Evolutionary conservation across 2,888 invertebrate genomes (phyloP).

Genomic region (Chouioia cunea): DNA sequence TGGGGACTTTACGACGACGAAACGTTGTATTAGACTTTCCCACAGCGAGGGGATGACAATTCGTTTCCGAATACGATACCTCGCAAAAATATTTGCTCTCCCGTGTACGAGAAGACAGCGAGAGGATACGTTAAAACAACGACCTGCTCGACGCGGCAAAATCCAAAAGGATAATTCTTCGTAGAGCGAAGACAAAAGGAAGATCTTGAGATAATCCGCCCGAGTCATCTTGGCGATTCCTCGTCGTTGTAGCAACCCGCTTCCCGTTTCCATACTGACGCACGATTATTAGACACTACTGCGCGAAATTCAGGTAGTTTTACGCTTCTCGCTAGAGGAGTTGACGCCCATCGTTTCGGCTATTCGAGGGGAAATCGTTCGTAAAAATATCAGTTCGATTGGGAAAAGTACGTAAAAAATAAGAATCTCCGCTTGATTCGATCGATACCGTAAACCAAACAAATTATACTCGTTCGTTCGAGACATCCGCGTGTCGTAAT

Average conservation of each 20-base stretch:
- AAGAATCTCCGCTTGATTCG: no score
- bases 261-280: no score
- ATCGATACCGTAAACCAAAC: no score
- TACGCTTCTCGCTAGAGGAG: no score
- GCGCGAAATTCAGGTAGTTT: no score
- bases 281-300: no score
- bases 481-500: neutral
- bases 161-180: neutral
- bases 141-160: constrained; percentile 7
- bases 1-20: neutral
- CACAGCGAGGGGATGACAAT: neutral
- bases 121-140: constrained; percentile 23
- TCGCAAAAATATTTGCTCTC: neutral
- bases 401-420: constrained; percentile 7
- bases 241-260: neutral
- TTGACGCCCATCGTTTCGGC: no score
- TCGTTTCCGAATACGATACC: no score
- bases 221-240: constrained; percentile 1
- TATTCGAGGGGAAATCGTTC: constrained; percentile 14
- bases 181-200: constrained; percentile 4
- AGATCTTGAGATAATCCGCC: constrained; percentile 33
- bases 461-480: no score
- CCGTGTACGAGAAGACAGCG: neutral
- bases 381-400: constrained; percentile 1
- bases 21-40: constrained; percentile 1